Conservation (phyloP, 2,888 invertebrate genomes). For the Epistrophe eligans region DNA sequence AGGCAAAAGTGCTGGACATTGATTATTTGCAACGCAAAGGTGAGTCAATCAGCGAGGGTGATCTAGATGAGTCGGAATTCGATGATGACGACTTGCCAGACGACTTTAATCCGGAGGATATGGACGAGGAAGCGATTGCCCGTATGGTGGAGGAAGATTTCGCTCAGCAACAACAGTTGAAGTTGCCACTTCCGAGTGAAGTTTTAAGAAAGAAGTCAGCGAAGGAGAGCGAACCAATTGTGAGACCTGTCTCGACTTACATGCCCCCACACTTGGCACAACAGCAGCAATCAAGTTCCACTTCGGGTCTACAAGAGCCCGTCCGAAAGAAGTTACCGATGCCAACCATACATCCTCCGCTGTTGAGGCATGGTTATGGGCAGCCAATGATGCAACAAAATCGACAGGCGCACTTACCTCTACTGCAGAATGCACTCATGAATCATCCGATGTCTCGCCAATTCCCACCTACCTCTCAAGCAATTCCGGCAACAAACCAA, state of each 20-base stretch:
- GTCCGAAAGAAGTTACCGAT: slow-evolving; percentile 82
- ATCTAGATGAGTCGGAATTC: slow-evolving; percentile 80
- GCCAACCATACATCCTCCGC: slow-evolving; percentile 82
- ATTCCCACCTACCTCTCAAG: slow-evolving; percentile 66
- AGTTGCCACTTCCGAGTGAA: slow-evolving; percentile 84
- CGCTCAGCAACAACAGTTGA: slow-evolving; percentile 85
- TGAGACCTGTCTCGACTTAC: slow-evolving; percentile 33
- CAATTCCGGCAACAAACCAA: slow-evolving; percentile 64
- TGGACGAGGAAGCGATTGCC: slow-evolving; percentile 84
- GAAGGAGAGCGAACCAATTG: slow-evolving; percentile 49
- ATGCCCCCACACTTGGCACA: slow-evolving; percentile 37
- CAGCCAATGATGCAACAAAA: slow-evolving; percentile 79
- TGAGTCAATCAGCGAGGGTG: slow-evolving; percentile 81
- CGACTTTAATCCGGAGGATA: slow-evolving; percentile 84
- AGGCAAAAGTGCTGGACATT: slow-evolving; percentile 83
- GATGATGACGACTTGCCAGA: slow-evolving; percentile 84
- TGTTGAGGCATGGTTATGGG: slow-evolving; percentile 81
- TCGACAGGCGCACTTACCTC: slow-evolving; percentile 78
- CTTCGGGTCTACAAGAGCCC: slow-evolving; percentile 83
- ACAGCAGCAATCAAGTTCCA: slow-evolving; percentile 77
- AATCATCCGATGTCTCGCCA: slow-evolving; percentile 80
- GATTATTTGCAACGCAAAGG: slow-evolving; percentile 83
- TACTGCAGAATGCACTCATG: slow-evolving; percentile 81
- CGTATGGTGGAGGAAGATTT: slow-evolving; percentile 87
- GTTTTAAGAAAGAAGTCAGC: slow-evolving; percentile 78